Evolutionary conservation across 2,797 vertebrate genomes (phyloP).

Genomic region (Sphenodon punctatus): DNA sequence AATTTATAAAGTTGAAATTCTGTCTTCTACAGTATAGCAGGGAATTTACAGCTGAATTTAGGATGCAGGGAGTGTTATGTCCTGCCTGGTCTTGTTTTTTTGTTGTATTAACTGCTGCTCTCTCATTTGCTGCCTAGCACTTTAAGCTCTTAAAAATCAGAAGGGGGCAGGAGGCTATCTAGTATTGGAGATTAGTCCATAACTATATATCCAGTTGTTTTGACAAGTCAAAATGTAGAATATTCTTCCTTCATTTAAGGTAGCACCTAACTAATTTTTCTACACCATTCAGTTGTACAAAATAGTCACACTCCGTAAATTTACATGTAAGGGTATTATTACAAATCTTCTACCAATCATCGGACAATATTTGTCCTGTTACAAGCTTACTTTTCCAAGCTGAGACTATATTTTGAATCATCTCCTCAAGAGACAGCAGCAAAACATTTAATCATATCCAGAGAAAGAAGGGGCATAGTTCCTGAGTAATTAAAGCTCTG

Average conservation of each 20-base stretch:
- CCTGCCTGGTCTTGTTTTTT: not conserved
- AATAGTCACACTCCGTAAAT: not conserved
- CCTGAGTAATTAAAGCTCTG: no score
- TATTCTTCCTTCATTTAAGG: not conserved
- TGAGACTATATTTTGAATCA: no score
- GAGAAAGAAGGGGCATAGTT: no score
- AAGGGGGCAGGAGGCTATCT: not conserved
- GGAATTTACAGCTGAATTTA: not conserved
- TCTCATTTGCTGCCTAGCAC: not conserved
- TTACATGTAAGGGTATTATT: fast-evolving
- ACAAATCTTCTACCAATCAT: not conserved
- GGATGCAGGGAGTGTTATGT: not conserved
- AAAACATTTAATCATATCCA: no score
- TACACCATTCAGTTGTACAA: not conserved
- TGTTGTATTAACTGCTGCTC: not conserved
- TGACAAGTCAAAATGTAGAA: not conserved
- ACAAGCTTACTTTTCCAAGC: not conserved
- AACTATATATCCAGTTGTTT: not conserved
- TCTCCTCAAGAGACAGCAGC: no score
- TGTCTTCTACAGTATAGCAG: not conserved
- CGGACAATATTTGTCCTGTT: not conserved
- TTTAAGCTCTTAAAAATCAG: not conserved
- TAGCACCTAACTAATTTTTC: not conserved
- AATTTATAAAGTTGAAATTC: not conserved
- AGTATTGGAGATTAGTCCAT: not conserved